These are phyloP conservation scores for Zaprionus gabonicus DNA, from an alignment of 1,140 invertebrate species.

Conservation along the genomic window DNA sequence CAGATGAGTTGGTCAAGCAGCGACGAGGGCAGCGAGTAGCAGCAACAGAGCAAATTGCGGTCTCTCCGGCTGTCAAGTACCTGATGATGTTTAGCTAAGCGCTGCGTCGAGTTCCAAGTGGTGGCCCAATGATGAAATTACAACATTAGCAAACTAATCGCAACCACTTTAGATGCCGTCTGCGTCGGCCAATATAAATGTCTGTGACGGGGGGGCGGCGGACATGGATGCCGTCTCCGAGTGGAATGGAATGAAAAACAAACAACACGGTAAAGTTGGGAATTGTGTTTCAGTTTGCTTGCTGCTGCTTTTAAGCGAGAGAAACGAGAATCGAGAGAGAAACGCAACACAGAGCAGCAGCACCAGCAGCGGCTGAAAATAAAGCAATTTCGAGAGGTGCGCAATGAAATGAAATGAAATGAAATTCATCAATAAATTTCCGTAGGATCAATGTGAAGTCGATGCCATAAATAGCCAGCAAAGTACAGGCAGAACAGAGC, in stretches of 20 bases:
- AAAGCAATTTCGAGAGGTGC: slow-evolving; percentile 67
- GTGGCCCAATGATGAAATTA: slow-evolving; percentile 79
- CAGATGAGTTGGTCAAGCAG: slow-evolving; percentile 16
- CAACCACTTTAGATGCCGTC: slow-evolving; percentile 77
- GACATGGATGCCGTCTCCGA: neutral
- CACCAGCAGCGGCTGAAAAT: slow-evolving; percentile 38
- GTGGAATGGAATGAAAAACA: slow-evolving; percentile 48
- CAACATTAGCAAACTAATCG: slow-evolving; percentile 83
- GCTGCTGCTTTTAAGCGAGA: slow-evolving; percentile 11
- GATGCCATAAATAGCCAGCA: slow-evolving; percentile 64
- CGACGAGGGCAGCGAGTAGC: slow-evolving; percentile 2
- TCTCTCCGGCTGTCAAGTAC: slow-evolving; percentile 72
- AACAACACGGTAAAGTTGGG: slow-evolving; percentile 58
- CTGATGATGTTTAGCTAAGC: slow-evolving; percentile 78
- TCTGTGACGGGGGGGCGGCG: neutral
- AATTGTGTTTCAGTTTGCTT: slow-evolving; percentile 61
- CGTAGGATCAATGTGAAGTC: slow-evolving; percentile 49
- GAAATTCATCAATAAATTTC: slow-evolving; percentile 79
- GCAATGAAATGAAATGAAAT: slow-evolving; percentile 64
- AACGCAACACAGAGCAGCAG: slow-evolving; percentile 11
- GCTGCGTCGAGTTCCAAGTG: slow-evolving; percentile 48
- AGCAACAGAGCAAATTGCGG: slow-evolving; percentile 48
- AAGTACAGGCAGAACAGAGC: slow-evolving; percentile 40
- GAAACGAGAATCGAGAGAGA: slow-evolving; percentile 8
- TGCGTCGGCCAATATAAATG: slow-evolving; percentile 40